A percentile compares a stretch with the other conserved stretches of the same genome.
These are phyloP conservation scores for Dynastes maya DNA, from an alignment of 2,888 invertebrate species.

Conservation along the genomic window DNA sequence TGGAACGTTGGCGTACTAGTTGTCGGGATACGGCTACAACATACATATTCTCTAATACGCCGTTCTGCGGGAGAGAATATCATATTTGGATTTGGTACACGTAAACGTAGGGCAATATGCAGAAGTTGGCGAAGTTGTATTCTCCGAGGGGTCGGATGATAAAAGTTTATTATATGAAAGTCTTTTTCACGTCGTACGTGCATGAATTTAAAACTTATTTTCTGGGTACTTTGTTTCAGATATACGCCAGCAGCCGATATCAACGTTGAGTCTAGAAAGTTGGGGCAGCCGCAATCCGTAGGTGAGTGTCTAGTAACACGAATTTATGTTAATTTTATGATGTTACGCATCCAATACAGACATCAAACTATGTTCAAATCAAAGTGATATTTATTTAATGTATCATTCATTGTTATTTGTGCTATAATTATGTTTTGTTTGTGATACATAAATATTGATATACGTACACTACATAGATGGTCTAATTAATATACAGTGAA, in stretches of 20 bases:
- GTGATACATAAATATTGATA: too few relatives aligned
- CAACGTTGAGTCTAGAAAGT: neutral
- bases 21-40: neutral
- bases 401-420: too few relatives aligned
- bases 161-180: constrained; percentile 11
- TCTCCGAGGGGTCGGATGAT: neutral
- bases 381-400: too few relatives aligned
- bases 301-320: neutral
- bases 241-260: neutral
- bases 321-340: too few relatives aligned
- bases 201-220: constrained; percentile 9
- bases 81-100: constrained; percentile 2
- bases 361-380: too few relatives aligned
- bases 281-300: neutral
- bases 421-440: too few relatives aligned
- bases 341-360: too few relatives aligned
- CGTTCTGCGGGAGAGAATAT: neutral
- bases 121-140: neutral
- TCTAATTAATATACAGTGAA: too few relatives aligned
- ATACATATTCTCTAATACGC: neutral
- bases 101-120: neutral
- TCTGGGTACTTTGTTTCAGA: constrained; percentile 8
- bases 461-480: too few relatives aligned
- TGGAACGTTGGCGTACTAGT: neutral
- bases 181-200: constrained; percentile 6